Percentiles rank a stretch among this genome's conserved stretches.
These are phyloP conservation scores for Sylvicola cinctus DNA, from an alignment of 2,888 invertebrate genomes.

Conservation along the genomic window DNA sequence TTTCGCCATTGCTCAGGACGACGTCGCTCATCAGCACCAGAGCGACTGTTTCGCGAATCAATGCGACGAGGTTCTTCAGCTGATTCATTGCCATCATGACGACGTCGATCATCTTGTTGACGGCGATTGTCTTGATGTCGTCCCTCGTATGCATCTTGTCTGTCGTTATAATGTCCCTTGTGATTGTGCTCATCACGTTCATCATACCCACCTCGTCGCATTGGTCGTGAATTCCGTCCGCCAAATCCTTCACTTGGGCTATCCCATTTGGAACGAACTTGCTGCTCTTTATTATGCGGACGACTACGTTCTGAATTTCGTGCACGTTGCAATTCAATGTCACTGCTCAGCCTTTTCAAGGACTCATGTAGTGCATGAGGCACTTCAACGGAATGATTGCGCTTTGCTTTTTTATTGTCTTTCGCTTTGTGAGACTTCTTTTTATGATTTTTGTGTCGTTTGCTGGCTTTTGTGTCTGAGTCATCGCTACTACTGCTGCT, in stretches of 20 bases:
- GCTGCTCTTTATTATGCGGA: neutral
- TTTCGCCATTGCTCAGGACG: conserved; percentile 3
- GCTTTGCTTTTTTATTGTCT: too few relatives aligned
- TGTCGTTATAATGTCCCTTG: neutral
- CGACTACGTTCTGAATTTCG: too few relatives aligned
- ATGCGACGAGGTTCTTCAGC: conserved; percentile 1
- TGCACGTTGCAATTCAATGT: too few relatives aligned
- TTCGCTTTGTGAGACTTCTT: too few relatives aligned
- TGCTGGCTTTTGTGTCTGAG: too few relatives aligned
- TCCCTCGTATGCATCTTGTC: neutral
- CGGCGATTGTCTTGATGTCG: neutral
- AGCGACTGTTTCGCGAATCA: neutral
- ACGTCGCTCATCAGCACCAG: conserved; percentile 2
- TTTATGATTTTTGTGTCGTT: too few relatives aligned
- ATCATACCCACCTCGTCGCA: conserved; percentile 1
- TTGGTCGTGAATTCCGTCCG: neutral
- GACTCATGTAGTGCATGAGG: too few relatives aligned
- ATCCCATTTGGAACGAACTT: conserved; percentile 7
- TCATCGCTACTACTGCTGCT: too few relatives aligned
- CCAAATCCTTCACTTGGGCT: conserved; percentile 4
- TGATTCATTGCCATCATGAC: conserved; percentile 2
- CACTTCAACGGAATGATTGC: too few relatives aligned
- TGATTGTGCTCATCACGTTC: conserved; percentile 1
- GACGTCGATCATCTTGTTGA: conserved; percentile 3
- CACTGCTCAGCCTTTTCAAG: too few relatives aligned